These are phyloP conservation scores for Rhopalosiphum maidis DNA, from an alignment of 1,140 invertebrate species.

Conservation along the genomic window DNA sequence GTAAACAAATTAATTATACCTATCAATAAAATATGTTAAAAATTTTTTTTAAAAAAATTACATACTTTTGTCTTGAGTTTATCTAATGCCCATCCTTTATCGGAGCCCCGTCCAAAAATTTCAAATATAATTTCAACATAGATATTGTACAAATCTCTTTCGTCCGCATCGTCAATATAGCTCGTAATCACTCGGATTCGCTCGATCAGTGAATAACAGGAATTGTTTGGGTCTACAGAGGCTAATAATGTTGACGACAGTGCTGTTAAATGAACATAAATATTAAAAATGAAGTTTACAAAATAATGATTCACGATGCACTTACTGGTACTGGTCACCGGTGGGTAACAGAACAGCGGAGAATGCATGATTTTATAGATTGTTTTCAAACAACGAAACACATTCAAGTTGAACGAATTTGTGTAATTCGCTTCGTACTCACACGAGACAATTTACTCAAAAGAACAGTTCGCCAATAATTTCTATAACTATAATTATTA, in stretches of 20 bases:
- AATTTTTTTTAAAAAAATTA: background rate
- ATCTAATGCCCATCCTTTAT: slow-evolving; percentile 33
- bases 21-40: background rate
- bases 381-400: background rate
- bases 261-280: background rate
- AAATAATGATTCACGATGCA: background rate
- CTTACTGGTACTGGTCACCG: background rate
- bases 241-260: background rate
- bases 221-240: background rate
- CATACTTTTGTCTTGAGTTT: slow-evolving; percentile 34
- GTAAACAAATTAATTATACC: background rate
- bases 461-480: background rate
- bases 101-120: slow-evolving; percentile 27
- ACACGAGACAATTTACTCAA: background rate
- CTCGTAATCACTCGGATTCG: background rate
- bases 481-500: background rate
- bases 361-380: background rate
- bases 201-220: background rate
- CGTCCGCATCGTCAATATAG: background rate
- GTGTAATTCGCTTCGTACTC: background rate
- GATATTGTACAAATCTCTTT: slow-evolving; percentile 27
- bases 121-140: background rate
- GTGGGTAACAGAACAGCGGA: background rate
- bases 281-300: background rate
- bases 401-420: background rate